These are phyloP conservation scores for Rhinogobius similis DNA, from an alignment of 2,113 vertebrate genomes.

Conservation along the genomic window DNA sequence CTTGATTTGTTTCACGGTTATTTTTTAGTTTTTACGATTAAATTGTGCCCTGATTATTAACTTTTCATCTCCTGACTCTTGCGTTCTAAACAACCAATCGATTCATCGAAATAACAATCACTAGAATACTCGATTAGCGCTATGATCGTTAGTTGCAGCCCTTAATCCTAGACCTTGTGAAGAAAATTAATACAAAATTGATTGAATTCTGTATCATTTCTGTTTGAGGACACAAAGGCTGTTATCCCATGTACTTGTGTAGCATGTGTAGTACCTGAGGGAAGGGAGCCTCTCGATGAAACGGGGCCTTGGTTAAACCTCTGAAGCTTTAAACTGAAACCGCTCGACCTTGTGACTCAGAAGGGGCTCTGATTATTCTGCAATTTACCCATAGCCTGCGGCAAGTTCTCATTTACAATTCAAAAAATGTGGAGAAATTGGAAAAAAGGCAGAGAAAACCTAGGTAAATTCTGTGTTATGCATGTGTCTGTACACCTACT, in stretches of 20 bases:
- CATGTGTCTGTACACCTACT: neutral
- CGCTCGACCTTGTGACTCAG: conserved; percentile 17
- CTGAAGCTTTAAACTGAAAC: neutral
- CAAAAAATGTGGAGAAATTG: too few species aligned
- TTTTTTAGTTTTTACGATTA: too few species aligned
- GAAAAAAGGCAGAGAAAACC: neutral
- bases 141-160: too few species aligned
- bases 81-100: too few species aligned
- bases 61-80: too few species aligned
- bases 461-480: neutral
- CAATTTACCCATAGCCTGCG: conserved; percentile 1
- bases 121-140: too few species aligned
- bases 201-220: neutral
- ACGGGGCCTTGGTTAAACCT: neutral
- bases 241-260: neutral
- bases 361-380: conserved; percentile 9
- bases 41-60: too few species aligned
- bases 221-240: neutral
- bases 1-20: too few species aligned
- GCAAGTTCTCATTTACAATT: neutral
- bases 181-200: too few species aligned
- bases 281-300: neutral
- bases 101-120: too few species aligned
- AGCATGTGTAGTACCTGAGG: neutral
- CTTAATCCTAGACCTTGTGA: too few species aligned